Evolutionary conservation across 2,797 vertebrate species (phyloP), one percentile per base, ranked within the genome.

Genomic region (Lepilemur ruficaudatus): DNA sequence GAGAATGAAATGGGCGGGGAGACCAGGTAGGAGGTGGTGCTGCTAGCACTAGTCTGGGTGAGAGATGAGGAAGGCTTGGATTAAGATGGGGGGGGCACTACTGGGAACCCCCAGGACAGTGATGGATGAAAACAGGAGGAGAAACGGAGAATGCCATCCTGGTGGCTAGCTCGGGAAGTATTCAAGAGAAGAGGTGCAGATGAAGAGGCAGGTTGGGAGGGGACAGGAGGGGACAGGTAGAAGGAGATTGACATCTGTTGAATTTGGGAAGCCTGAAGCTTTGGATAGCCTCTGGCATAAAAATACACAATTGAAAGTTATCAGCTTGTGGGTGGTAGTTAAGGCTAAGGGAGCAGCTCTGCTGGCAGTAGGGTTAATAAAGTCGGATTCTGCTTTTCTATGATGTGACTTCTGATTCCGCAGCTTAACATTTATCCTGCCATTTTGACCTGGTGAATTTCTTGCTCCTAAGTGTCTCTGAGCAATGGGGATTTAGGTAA

Each of bases 221-320:
- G 84, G 46, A n/a, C 13, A 1, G 1, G 13, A 22, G 84, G 13
- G 84, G 46, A n/a, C 13, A 1, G 1, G 13, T 14, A 52, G 35
- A 1, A 30, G 70, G 46, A 6, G 22, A 18, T 0, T 11, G 55
- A 72, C 14, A 28, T 7, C 0, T 0, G 65, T 7, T 13, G 35
- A 30, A 23, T 65, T 76, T 43, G 30, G 55, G 14, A 9, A n/a
- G 20, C 32, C 70, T 7, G 6, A 70, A 32, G 35, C 22, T 52
- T 75, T 14, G 52, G 50, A 17, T 10, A 17, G 11, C 50, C 2
- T 48, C 7, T 25, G 38, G 20, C 20, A 22, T 57, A n/a, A 81
- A 55, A 52, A 14, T 23, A 1, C 67, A 59, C 86, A 70, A 50
- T 1, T 59, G 1, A n/a, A 41, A 5, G 0, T 57, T n/a, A 32